A percentile compares a stretch with the other conserved stretches of the same genome.
Conservation (phyloP, 2,888 invertebrate genomes). For the Leptopilina myrica region DNA sequence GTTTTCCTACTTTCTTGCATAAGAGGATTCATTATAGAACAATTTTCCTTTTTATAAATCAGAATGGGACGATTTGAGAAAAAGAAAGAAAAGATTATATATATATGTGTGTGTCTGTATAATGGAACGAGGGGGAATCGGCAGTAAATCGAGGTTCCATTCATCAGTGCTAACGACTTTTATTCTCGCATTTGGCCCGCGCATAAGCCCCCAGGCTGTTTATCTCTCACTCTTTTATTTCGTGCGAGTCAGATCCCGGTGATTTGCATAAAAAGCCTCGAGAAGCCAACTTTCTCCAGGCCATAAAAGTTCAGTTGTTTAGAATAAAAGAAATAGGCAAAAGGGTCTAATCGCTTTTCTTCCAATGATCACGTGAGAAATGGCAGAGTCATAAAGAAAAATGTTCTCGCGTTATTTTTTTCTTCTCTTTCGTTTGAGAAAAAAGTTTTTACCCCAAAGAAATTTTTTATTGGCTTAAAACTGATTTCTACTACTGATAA, state of each 20-base stretch:
- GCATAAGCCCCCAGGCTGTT: conserved; percentile 74
- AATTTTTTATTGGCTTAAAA: too few relatives aligned
- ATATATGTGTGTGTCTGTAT: too few relatives aligned
- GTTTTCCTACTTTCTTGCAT: not conserved
- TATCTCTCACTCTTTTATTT: conserved; percentile 58
- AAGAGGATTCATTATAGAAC: conserved; percentile 2
- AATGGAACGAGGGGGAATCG: conserved; percentile 50
- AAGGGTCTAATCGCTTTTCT: conserved; percentile 47
- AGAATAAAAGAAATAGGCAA: conserved; percentile 53
- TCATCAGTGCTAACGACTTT: conserved; percentile 62
- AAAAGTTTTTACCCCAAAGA: too few relatives aligned
- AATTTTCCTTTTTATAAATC: conserved; percentile 31
- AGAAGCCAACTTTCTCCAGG: conserved; percentile 49
- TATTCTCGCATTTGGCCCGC: conserved; percentile 60
- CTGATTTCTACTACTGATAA: too few relatives aligned
- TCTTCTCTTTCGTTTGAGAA: too few relatives aligned
- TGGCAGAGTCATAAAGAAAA: not conserved
- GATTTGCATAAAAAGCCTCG: conserved; percentile 59
- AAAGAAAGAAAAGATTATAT: conserved; percentile 48
- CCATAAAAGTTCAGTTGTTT: conserved; percentile 42
- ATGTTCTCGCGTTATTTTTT: not conserved
- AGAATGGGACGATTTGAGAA: conserved; percentile 20
- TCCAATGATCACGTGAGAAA: conserved; percentile 16
- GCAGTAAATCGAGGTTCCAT: conserved; percentile 60
- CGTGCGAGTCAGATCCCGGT: conserved; percentile 47